A percentile compares a stretch with the other conserved stretches of the same genome.
Evolutionary conservation across 2,113 vertebrate genomes (phyloP).

Genomic region (Acrocephalus arundinaceus): DNA sequence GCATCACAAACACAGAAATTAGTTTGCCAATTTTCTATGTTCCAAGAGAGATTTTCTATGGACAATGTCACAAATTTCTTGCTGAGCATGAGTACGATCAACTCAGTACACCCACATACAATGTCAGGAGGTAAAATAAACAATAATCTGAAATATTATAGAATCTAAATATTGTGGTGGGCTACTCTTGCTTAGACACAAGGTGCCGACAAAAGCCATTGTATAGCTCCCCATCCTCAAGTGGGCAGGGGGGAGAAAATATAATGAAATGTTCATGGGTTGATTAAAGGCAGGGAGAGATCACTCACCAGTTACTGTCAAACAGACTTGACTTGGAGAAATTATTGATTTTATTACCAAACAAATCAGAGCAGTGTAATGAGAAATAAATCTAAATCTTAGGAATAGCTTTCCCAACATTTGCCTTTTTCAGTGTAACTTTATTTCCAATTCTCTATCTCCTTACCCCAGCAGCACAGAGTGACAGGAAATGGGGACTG

Average conservation of each 20-base stretch:
- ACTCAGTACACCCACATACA: not conserved
- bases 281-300: not conserved
- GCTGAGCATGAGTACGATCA: fast-evolving
- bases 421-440: not conserved
- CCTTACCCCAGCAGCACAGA: not conserved
- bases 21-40: not conserved
- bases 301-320: not conserved
- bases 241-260: not conserved
- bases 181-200: not conserved
- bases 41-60: not conserved
- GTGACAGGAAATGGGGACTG: not conserved
- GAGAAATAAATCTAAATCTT: not conserved
- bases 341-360: not conserved
- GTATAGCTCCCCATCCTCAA: no score
- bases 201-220: not conserved
- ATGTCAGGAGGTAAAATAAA: not conserved
- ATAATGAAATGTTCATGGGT: not conserved
- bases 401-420: not conserved
- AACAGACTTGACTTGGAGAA: not conserved
- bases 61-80: not conserved
- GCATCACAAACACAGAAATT: not conserved
- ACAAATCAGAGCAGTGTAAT: not conserved
- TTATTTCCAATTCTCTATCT: not conserved
- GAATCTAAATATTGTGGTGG: not conserved
- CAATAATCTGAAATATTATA: not conserved